Conservation (phyloP, 2,797 vertebrate genomes). For the Pelobates cultripes region DNA sequence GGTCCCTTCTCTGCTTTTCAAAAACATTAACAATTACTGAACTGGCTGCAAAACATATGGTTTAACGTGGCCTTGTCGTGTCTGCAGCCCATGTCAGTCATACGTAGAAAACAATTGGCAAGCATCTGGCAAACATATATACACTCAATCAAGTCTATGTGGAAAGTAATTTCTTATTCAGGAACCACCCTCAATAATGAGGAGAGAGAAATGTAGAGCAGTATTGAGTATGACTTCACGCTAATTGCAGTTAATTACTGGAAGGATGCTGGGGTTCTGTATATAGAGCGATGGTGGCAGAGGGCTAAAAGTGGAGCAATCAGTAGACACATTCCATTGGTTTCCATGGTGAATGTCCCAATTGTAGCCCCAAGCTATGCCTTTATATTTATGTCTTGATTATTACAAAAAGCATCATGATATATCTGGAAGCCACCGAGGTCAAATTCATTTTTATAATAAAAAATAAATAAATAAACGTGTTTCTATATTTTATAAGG, state of each 20-base stretch:
- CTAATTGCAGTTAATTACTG: constrained; percentile 9
- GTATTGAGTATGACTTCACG: constrained; percentile 16
- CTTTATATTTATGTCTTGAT: too few relatives aligned
- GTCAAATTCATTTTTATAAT: too few relatives aligned
- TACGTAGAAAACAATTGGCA: constrained; percentile 77
- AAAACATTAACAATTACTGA: constrained; percentile 62
- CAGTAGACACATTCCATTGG: too few relatives aligned
- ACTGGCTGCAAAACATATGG: constrained; percentile 60
- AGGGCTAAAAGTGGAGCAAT: too few relatives aligned
- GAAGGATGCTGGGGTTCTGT: constrained; percentile 58
- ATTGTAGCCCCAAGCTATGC: too few relatives aligned
- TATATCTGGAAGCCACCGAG: too few relatives aligned
- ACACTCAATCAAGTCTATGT: constrained; percentile 72
- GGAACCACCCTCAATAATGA: constrained; percentile 20
- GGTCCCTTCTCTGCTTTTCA: constrained; percentile 55
- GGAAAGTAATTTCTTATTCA: constrained; percentile 68
- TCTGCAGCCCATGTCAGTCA: constrained; percentile 65
- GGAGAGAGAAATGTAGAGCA: background rate
- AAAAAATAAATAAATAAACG: too few relatives aligned
- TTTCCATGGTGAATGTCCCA: too few relatives aligned
- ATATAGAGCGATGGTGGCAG: too few relatives aligned
- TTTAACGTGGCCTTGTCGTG: constrained; percentile 67
- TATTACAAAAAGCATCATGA: too few relatives aligned
- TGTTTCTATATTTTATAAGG: too few relatives aligned
- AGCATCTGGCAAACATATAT: constrained; percentile 59